A percentile compares a stretch with the other conserved stretches of the same genome.
These are phyloP conservation scores for Phymorhynchus buccinoides DNA, from an alignment of 1,140 invertebrate species.

Conservation along the genomic window DNA sequence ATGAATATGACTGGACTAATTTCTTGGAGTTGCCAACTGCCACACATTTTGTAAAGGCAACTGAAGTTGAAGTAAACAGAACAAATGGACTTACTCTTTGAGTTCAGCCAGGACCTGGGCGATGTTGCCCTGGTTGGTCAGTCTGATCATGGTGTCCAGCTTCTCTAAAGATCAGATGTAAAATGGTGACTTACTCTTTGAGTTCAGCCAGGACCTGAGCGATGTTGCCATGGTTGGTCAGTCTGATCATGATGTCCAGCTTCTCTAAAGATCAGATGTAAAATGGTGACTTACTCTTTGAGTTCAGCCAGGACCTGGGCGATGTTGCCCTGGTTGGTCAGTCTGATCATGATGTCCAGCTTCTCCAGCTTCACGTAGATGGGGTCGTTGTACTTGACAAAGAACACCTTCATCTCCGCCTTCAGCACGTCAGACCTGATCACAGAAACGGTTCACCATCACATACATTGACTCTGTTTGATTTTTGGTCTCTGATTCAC, in stretches of 20 bases:
- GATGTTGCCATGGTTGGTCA: slow-evolving; percentile 98
- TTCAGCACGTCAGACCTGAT: slow-evolving; percentile 96
- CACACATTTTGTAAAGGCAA: too few relatives aligned
- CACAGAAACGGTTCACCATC: background rate
- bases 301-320: slow-evolving; percentile 98
- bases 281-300: slow-evolving; percentile 94
- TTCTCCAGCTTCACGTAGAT: slow-evolving; percentile 99
- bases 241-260: slow-evolving; percentile 98
- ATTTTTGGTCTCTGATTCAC: too few relatives aligned
- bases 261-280: too few relatives aligned
- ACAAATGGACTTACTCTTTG: slow-evolving; percentile 94
- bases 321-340: slow-evolving; percentile 98
- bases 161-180: too few relatives aligned
- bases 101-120: slow-evolving; percentile 98
- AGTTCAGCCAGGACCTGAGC: slow-evolving; percentile 98
- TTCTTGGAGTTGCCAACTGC: too few relatives aligned
- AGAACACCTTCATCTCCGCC: slow-evolving; percentile 99
- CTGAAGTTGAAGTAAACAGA: too few relatives aligned
- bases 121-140: slow-evolving; percentile 98
- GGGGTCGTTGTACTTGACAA: slow-evolving; percentile 99
- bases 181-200: slow-evolving; percentile 94
- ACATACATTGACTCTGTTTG: background rate
- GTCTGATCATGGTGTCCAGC: slow-evolving; percentile 98
- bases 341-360: slow-evolving; percentile 98
- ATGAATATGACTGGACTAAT: too few relatives aligned